Evolutionary conservation across 1,140 invertebrate species (phyloP), one percentile per base, ranked within the genome.

Genomic region (Zaprionus lachaisei): DNA sequence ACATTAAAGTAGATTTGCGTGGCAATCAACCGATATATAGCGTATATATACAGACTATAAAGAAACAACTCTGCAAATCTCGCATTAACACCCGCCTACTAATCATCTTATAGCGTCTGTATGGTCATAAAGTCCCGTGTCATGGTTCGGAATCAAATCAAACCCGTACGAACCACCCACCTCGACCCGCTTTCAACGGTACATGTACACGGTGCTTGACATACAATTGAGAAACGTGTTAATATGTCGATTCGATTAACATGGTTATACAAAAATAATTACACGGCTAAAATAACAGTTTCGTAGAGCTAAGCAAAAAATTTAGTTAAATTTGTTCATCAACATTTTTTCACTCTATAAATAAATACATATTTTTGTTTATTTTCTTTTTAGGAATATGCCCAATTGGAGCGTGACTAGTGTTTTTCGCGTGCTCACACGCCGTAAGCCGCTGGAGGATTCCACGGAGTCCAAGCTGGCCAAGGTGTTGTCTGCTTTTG

Each of bases 401-500:
- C 82, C 89, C 44, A 86, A 76, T 57, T 81, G 78, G 78, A 86
- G 84, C 70, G 80, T 91, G 57, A 87, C 77, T 12, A 86, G 81
- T 70, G 77, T 76, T 9, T 91, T 83, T 74, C 78, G 81, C 64
- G 81, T 90, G 41, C 75, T 92, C 55, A 92, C 84, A 58, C 91
- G 91, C 62, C 90, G 86, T 57, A 92, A 92, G 70, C 91, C 90
- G 4, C 72, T 92, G 56, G 91, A 92, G 73, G 91, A 91, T 72
- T 91, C 91, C 2, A 81, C 74, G 12, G 93, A 94, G 22, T 95
- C 95, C 1, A 94, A 95, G 84, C 93, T 98, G 57, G 95, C 95
- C 5, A 93, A 97, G 81, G 96, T 97, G n/a, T 93, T 98, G 9
- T 95, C 95, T 1, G 93, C 97, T 0, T 84, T 97, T 24, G 97